Percentiles rank a stretch among this genome's conserved stretches.
Conservation (phyloP, 92 coral and sea anemone species). For the Epizoanthus scotinus region DNA sequence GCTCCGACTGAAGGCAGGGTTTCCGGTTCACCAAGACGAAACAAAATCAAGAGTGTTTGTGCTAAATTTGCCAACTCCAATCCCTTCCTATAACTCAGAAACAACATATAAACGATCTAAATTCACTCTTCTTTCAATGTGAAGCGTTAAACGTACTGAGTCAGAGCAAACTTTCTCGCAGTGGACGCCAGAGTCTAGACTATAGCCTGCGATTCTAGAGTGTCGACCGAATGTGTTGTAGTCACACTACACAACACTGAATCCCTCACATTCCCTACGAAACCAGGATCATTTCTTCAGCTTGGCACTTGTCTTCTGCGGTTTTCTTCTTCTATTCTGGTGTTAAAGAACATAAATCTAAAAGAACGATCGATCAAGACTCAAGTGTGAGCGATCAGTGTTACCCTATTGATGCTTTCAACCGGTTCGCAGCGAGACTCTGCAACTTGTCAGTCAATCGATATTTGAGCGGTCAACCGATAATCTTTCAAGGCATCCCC, state of each 20-base stretch:
- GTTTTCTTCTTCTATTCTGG: constrained; percentile 6
- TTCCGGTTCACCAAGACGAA: constrained; percentile 38
- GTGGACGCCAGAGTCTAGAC: constrained; percentile 38
- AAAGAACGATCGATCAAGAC: constrained; percentile 14
- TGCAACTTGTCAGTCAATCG: constrained; percentile 41
- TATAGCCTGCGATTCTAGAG: not conserved
- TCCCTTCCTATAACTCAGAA: constrained; percentile 26
- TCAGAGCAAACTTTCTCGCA: constrained; percentile 11
- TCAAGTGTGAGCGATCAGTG: constrained; percentile 12
- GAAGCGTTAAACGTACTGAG: constrained; percentile 5
- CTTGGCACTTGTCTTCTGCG: not conserved
- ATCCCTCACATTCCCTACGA: constrained; percentile 18
- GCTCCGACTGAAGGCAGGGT: constrained; percentile 34
- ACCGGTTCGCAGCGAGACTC: not conserved
- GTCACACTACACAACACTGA: constrained; percentile 40
- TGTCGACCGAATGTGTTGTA: constrained; percentile 18
- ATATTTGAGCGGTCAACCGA: constrained; percentile 37
- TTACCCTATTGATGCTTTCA: not conserved
- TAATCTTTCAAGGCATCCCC: constrained; percentile 23
- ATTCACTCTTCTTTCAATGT: constrained; percentile 15
- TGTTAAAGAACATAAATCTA: not conserved
- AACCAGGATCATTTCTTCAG: constrained; percentile 32
- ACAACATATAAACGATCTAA: constrained; percentile 37
- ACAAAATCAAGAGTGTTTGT: constrained; percentile 21
- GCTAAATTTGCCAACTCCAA: constrained; percentile 14